A percentile compares a stretch with the other conserved stretches of the same genome.
These are phyloP conservation scores for Magallana nippona DNA, from an alignment of 2,888 invertebrate genomes.

Conservation along the genomic window DNA sequence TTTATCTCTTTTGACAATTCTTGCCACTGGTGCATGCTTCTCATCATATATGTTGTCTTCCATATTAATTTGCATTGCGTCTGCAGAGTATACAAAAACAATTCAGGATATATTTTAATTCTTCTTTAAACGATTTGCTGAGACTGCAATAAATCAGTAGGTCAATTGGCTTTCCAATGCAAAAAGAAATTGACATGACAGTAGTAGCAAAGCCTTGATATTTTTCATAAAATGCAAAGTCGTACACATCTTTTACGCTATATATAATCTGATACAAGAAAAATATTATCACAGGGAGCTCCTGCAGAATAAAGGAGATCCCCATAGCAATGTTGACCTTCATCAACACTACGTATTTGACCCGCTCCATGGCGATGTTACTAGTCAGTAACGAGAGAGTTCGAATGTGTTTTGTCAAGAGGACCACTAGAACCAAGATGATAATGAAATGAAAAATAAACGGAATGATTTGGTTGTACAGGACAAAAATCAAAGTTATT, in stretches of 20 bases:
- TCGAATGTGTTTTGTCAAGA: neutral
- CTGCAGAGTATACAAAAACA: neutral
- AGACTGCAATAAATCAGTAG: slow-evolving; percentile 1
- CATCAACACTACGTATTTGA: neutral
- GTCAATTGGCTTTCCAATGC: neutral
- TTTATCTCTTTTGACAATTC: too few relatives aligned
- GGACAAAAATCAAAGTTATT: neutral
- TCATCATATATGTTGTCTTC: too few relatives aligned
- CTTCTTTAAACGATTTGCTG: neutral
- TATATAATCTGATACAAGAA: neutral
- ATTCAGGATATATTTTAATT: neutral
- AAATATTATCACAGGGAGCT: neutral
- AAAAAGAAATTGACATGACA: neutral
- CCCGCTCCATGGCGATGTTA: neutral
- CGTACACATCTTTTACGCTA: neutral
- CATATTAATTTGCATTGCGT: too few relatives aligned
- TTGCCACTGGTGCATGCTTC: too few relatives aligned
- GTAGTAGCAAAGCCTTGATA: neutral
- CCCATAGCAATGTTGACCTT: slow-evolving; percentile 8
- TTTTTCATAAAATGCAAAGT: neutral
- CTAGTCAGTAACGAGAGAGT: neutral
- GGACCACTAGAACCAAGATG: neutral
- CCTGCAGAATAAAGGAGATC: neutral
- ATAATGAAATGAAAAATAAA: neutral
- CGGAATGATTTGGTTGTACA: neutral